A percentile compares a stretch with the other conserved stretches of the same genome.
Conservation (phyloP, 2,797 vertebrate species). For the Molossus molossus region DNA sequence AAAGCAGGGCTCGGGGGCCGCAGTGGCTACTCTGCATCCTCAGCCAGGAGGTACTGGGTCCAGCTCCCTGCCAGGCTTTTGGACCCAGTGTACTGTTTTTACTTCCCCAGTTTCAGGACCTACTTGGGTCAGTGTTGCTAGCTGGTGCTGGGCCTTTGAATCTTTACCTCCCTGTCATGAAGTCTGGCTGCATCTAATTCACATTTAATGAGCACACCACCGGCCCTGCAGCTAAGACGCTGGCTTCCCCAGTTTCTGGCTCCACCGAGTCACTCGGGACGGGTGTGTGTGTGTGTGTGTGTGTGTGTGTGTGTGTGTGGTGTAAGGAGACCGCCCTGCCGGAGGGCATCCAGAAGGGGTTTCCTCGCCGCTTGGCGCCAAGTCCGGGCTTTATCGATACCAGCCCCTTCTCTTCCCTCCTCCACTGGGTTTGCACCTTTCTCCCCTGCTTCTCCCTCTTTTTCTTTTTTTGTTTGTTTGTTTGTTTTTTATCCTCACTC, state of each 20-base stretch:
- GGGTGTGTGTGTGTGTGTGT: too few species aligned
- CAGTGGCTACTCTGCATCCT: not conserved
- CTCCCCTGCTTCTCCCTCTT: not conserved
- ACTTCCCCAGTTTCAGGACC: not conserved
- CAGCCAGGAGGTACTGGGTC: too few species aligned
- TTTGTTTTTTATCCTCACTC: too few species aligned
- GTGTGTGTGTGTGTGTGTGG: too few species aligned
- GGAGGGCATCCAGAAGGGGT: not conserved
- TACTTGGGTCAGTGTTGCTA: not conserved
- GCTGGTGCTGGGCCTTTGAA: not conserved
- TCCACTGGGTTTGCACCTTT: not conserved
- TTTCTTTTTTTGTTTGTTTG: too few species aligned
- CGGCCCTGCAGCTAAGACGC: accelerated
- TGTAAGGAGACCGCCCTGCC: not conserved
- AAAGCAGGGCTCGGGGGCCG: not conserved
- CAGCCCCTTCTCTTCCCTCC: not conserved
- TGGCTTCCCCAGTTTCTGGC: not conserved
- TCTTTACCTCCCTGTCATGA: not conserved
- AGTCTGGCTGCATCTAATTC: not conserved
- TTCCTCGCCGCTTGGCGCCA: not conserved
- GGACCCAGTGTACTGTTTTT: not conserved
- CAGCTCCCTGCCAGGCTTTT: not conserved
- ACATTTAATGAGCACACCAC: not conserved
- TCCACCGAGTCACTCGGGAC: not conserved
- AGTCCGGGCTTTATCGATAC: not conserved